Base-by-base conservation (phyloP, 2,888 invertebrate species). In the Lumbricus terrestris region DNA sequence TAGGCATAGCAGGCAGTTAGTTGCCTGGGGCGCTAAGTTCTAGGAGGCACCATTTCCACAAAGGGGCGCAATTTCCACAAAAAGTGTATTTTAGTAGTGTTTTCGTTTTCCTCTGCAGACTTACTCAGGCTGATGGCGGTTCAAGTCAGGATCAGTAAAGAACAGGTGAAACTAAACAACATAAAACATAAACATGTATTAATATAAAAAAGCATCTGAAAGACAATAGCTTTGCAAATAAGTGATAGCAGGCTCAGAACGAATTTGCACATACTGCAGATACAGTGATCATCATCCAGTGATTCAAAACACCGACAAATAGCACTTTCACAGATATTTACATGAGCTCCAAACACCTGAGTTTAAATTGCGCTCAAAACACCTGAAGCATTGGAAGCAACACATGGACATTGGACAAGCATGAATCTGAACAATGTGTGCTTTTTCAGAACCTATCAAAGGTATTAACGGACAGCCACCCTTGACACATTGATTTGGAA, bases 111-210 rank as follows among this genome's bases (percentile, higher is more conserved):
- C n/a, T n/a, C n/a, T n/a, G n/a, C n/a, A n/a, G 6, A 69, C 69
- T 69, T 69, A 69, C 69, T 69, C 69, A 29, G 69, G 69, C n/a
- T 69, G 69, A 69, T 69, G 69, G n/a, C 69, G n/a, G 69, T 69
- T 69, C n/a, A 69, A 69, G 69, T 69, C 69, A n/a, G 69, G 69
- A 69, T 69, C 69, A 69, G 69, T n/a, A n/a, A 69, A 69, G 69
- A 69, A 69, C 29, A 69, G 69, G n/a, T 69, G 69, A 69, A 69
- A 69, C 69, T 69, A 69, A 69, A 69, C 29, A 69, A n/a, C 29
- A 69, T 16, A 69, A 1, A 69, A 69, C 29, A 69, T n/a, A 69
- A 69, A n/a, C n/a, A n/a, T n/a, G n/a, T n/a, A 54, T 23, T 4
- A 54, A 6, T 54, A 54, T 54, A 54, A 29, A 54, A 54, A 54